These are phyloP conservation scores for Bergia sp. DNA, from an alignment of 92 coral and sea anemone species.

Conservation along the genomic window DNA sequence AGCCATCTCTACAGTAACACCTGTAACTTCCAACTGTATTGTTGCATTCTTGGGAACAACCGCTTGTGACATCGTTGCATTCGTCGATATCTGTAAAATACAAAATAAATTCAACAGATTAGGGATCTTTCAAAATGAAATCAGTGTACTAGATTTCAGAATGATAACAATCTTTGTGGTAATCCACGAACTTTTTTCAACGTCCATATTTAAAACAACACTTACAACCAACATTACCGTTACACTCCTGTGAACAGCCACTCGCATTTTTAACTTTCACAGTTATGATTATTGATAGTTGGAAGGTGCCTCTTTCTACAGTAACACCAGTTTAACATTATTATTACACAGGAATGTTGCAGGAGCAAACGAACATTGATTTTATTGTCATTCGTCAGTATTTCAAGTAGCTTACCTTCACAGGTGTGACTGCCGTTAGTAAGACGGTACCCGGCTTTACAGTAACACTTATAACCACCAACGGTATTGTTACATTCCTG, in stretches of 20 bases:
- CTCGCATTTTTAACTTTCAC: background rate
- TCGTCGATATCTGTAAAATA: conserved; percentile 48
- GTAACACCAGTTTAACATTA: no score
- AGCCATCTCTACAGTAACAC: conserved; percentile 39
- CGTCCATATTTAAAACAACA: background rate
- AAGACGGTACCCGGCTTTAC: background rate
- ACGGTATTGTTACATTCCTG: background rate
- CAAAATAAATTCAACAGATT: background rate
- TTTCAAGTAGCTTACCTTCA: no score
- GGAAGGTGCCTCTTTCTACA: background rate
- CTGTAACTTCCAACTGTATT: conserved; percentile 33
- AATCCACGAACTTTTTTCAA: no score
- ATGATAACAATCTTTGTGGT: no score
- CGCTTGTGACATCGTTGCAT: conserved; percentile 17
- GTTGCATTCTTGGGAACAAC: conserved; percentile 39
- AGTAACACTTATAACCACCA: background rate
- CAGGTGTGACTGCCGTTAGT: no score
- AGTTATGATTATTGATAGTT: background rate
- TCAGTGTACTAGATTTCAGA: no score
- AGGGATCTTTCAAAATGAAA: background rate
- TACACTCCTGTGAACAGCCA: background rate
- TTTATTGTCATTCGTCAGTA: no score
- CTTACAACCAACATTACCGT: background rate
- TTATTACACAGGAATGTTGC: no score
- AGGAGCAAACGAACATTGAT: no score